Percentiles rank a stretch among this genome's conserved stretches.
Conservation (phyloP, 1,140 invertebrate genomes). For the Drosophila setifemur region DNA sequence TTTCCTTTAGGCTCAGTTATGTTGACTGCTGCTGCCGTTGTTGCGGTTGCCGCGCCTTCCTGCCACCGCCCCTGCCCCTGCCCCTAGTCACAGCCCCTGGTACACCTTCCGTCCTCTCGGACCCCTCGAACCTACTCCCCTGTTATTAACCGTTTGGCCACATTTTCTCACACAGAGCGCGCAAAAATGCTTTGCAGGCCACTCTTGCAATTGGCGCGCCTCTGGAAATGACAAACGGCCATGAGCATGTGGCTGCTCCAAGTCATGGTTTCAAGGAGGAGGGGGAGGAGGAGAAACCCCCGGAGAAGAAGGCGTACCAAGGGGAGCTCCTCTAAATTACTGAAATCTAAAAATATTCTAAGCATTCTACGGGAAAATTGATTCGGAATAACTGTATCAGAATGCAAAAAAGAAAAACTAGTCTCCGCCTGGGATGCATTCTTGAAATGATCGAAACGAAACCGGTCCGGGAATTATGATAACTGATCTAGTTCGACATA, state of each 20-base stretch:
- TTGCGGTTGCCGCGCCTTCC: constrained; percentile 39
- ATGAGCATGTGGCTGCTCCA: constrained; percentile 30
- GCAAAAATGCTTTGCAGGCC: constrained; percentile 55
- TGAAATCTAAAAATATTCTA: constrained; percentile 44
- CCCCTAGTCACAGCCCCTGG: too few species aligned
- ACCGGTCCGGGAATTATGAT: constrained; percentile 27
- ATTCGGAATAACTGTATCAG: constrained; percentile 41
- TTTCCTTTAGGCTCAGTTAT: constrained; percentile 55
- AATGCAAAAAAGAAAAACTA: constrained; percentile 3
- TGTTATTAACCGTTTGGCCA: constrained; percentile 69
- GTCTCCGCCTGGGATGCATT: constrained; percentile 9
- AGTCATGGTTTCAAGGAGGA: too few species aligned
- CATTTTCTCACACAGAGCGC: constrained; percentile 69
- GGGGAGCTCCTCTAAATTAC: constrained; percentile 35
- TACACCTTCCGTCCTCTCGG: background rate
- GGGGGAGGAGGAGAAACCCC: background rate
- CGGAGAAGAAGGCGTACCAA: constrained; percentile 16
- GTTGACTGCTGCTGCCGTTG: constrained; percentile 42
- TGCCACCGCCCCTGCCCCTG: background rate
- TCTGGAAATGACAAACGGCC: constrained; percentile 71
- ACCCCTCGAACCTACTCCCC: constrained; percentile 5
- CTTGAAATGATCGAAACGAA: constrained; percentile 20
- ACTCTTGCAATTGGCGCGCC: constrained; percentile 67
- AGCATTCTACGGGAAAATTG: constrained; percentile 33
- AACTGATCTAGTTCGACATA: constrained; percentile 20